phyloP scores from a whole-genome alignment of 1,140 invertebrate species.

The Acyrthosiphon pisum region DNA sequence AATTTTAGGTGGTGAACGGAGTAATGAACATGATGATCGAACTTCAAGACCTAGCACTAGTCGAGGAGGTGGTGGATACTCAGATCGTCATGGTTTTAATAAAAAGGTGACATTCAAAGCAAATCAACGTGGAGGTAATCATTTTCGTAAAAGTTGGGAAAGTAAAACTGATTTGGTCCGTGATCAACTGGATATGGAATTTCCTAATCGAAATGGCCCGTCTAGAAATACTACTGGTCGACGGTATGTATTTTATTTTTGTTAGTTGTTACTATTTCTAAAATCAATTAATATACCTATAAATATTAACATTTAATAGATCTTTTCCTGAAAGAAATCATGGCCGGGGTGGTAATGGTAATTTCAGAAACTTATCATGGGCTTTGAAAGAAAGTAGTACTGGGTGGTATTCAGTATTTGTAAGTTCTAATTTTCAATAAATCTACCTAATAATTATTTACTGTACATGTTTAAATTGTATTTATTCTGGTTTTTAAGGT shows the following conservation, averaged over 20 bases:
- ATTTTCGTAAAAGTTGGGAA: slow-evolving; percentile 41
- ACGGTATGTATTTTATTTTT: slow-evolving; percentile 26
- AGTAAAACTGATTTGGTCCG: slow-evolving; percentile 30
- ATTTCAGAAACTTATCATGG: slow-evolving; percentile 19
- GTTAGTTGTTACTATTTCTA: not conserved
- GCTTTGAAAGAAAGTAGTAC: slow-evolving; percentile 40
- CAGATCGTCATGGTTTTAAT: slow-evolving; percentile 25
- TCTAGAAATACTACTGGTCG: slow-evolving; percentile 23
- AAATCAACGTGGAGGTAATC: not conserved
- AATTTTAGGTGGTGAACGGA: not conserved
- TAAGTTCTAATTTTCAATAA: slow-evolving; percentile 40
- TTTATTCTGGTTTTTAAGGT: slow-evolving; percentile 33
- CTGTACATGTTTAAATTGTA: not conserved
- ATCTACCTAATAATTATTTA: too few species aligned
- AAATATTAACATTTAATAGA: not conserved
- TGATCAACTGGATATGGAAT: slow-evolving; percentile 28
- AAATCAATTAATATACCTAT: not conserved
- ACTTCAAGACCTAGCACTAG: slow-evolving; percentile 29
- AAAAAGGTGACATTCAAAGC: slow-evolving; percentile 43
- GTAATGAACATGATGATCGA: slow-evolving; percentile 39
- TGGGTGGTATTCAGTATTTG: slow-evolving; percentile 48
- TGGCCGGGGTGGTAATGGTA: slow-evolving; percentile 11
- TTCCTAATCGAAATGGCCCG: not conserved
- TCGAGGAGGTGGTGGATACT: slow-evolving; percentile 28
- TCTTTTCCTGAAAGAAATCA: slow-evolving; percentile 44